A percentile compares a stretch with the other conserved stretches of the same genome.
Evolutionary conservation across 2,888 invertebrate genomes (phyloP).

Genomic region (Barypeithes pellucidus): DNA sequence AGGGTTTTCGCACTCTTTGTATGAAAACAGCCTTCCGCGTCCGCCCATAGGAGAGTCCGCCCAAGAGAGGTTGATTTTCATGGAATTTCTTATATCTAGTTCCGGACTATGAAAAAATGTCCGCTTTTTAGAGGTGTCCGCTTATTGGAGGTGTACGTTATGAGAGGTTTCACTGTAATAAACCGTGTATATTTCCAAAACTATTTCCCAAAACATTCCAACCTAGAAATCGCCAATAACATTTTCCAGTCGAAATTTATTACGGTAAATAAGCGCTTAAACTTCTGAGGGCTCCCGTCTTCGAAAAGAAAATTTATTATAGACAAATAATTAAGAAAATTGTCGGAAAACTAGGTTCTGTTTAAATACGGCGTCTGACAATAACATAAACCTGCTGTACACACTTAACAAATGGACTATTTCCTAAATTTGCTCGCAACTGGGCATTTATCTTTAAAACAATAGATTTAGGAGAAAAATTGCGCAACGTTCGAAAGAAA

Average conservation of each 20-base stretch:
- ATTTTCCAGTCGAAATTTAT: constrained; percentile 30
- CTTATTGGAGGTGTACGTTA: too few relatives aligned
- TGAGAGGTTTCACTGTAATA: too few relatives aligned
- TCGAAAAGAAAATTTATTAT: constrained; percentile 43
- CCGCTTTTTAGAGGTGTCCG: too few relatives aligned
- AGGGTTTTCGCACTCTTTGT: too few relatives aligned
- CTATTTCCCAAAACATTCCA: background rate
- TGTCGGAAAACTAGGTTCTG: constrained; percentile 43
- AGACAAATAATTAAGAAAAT: constrained; percentile 47
- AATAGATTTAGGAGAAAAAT: constrained; percentile 37
- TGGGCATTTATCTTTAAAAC: constrained; percentile 38
- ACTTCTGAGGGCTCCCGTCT: constrained; percentile 38
- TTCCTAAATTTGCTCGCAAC: constrained; percentile 41
- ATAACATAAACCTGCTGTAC: constrained; percentile 41
- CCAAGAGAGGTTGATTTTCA: too few relatives aligned
- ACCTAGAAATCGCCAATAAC: constrained; percentile 1
- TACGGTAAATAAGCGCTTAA: constrained; percentile 36
- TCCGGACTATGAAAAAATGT: too few relatives aligned
- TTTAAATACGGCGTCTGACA: constrained; percentile 40
- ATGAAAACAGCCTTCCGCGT: too few relatives aligned
- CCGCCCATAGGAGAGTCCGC: too few relatives aligned
- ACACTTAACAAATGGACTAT: constrained; percentile 30
- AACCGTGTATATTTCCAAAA: background rate
- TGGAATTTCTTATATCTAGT: too few relatives aligned
- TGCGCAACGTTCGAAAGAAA: constrained; percentile 14